Conservation (phyloP, 2,888 invertebrate genomes). For the Drosophila infuscata region DNA sequence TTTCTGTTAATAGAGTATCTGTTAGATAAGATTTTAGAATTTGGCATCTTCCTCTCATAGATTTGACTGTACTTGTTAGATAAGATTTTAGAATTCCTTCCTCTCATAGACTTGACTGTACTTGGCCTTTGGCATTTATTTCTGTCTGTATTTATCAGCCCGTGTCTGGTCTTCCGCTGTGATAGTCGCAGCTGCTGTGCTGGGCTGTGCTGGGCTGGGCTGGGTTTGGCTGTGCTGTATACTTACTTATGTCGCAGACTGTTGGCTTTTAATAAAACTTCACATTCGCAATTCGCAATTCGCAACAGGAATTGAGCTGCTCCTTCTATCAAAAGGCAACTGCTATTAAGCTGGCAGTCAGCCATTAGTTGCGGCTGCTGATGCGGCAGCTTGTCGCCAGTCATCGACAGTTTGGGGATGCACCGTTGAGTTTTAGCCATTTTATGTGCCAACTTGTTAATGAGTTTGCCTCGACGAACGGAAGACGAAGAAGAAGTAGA, state of each 20-base stretch:
- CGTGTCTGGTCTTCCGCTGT: constrained; percentile 60
- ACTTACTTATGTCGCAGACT: constrained; percentile 59
- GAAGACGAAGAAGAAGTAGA: background rate
- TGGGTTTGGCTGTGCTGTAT: constrained; percentile 6
- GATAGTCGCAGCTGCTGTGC: constrained; percentile 44
- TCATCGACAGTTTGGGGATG: constrained; percentile 51
- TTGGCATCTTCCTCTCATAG: background rate
- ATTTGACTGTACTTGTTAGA: constrained; percentile 39
- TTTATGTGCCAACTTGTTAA: constrained; percentile 78
- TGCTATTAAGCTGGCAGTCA: constrained; percentile 62
- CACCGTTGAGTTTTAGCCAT: constrained; percentile 52
- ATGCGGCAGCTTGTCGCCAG: constrained; percentile 70
- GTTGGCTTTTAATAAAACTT: constrained; percentile 77
- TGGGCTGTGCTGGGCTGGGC: background rate
- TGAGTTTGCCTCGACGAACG: constrained; percentile 61
- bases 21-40: background rate
- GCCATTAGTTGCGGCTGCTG: constrained; percentile 73
- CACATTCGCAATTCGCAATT: constrained; percentile 34
- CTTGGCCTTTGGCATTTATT: constrained; percentile 44
- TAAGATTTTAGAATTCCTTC: background rate
- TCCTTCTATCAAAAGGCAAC: constrained; percentile 40
- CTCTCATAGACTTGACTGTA: constrained; percentile 32
- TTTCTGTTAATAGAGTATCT: background rate
- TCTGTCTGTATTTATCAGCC: constrained; percentile 69
- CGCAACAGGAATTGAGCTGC: constrained; percentile 52